Conservation (phyloP, 2,888 invertebrate species). For the Leptogaster cylindrica region DNA sequence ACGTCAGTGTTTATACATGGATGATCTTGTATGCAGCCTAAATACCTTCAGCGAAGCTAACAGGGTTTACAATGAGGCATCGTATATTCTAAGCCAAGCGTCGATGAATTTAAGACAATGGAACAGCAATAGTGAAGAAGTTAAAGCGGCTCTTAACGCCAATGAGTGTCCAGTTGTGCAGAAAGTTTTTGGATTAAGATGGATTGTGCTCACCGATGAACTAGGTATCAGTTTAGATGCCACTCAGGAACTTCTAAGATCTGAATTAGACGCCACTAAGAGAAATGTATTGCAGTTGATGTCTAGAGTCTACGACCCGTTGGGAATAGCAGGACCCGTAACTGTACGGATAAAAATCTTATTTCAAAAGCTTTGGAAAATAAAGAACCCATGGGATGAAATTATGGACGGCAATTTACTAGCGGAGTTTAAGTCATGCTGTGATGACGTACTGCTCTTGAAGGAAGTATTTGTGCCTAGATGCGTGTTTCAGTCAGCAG, state of each 20-base stretch:
- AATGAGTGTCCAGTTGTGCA: neutral
- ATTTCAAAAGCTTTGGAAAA: conserved; percentile 3
- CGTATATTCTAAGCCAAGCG: neutral
- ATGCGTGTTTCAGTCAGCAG: neutral
- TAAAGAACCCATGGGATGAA: conserved; percentile 1
- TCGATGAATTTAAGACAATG: neutral
- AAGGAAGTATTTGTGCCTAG: neutral
- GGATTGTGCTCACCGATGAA: neutral
- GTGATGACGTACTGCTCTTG: neutral
- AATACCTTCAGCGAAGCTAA: neutral
- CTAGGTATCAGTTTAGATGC: neutral
- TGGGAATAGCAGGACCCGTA: neutral
- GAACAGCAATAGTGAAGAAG: neutral
- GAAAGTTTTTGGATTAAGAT: conserved; percentile 5
- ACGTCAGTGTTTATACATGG: conserved; percentile 1
- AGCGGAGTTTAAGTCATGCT: neutral
- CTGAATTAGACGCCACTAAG: too few species aligned
- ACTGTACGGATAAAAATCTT: conserved; percentile 2
- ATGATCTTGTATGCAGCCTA: neutral
- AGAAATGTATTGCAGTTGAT: conserved; percentile 1
- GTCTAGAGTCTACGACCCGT: neutral
- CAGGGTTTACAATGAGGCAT: neutral
- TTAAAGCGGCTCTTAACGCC: neutral
- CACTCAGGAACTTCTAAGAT: too few species aligned
- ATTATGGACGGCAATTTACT: neutral